Evolutionary conservation across 2,113 vertebrate species (phyloP).

Genomic region (Cercocebus atys): DNA sequence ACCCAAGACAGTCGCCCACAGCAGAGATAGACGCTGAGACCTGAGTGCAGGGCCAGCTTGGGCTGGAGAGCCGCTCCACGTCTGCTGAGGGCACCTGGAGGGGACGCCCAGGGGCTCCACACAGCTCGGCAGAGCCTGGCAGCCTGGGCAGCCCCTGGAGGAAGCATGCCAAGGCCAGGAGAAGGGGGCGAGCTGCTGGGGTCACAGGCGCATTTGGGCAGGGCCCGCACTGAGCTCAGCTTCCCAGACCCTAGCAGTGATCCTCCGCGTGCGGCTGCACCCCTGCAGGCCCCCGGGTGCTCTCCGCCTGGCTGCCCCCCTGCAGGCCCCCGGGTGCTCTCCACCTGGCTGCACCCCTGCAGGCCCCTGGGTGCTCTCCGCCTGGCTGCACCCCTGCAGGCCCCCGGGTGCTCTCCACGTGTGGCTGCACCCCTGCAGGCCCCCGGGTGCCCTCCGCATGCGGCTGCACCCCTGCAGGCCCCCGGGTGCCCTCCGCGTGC

Average conservation of each 20-base stretch:
- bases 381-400: no score
- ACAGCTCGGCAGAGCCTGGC: background rate
- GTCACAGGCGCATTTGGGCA: background rate
- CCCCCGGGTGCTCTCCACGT: no score
- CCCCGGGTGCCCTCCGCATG: no score
- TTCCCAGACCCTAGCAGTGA: fast-evolving
- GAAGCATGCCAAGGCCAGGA: no score
- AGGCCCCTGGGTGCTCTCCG: background rate
- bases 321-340: background rate
- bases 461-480: no score
- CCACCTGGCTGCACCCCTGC: no score
- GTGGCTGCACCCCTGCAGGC: no score
- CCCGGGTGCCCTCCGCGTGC: no score
- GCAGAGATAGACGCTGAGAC: background rate
- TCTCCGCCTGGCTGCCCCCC: fast-evolving
- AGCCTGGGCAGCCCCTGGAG: no score
- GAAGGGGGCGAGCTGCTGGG: fast-evolving
- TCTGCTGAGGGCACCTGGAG: background rate
- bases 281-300: background rate
- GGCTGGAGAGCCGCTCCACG: background rate
- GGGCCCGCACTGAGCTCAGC: fast-evolving
- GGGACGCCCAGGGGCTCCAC: no score
- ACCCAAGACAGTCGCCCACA: background rate
- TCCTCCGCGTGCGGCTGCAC: fast-evolving
- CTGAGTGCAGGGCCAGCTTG: fast-evolving